phyloP scores from a whole-genome alignment of 2,797 vertebrate genomes.

The Harpagifer antarcticus region DNA sequence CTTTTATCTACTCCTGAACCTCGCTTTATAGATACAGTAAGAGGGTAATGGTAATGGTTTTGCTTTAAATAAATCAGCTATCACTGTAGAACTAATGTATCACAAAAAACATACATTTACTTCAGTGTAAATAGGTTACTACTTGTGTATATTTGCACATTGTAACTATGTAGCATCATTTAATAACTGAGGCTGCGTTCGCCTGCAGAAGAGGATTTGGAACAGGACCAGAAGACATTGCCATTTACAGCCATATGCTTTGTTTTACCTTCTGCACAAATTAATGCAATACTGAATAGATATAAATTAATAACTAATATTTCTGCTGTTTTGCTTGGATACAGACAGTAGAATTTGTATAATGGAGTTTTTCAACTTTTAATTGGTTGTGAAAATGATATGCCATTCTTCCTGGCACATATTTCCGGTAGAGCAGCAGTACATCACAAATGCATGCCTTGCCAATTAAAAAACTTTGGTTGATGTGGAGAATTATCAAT shows the following conservation, averaged over 20 bases:
- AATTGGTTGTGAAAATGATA: slow-evolving; percentile 83
- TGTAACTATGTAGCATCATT: slow-evolving; percentile 24
- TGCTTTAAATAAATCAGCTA: background rate
- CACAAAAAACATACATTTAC: background rate
- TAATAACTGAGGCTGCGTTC: slow-evolving; percentile 21
- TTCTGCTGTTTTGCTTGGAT: slow-evolving; percentile 83
- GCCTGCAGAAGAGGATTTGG: slow-evolving; percentile 64
- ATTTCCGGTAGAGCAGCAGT: slow-evolving; percentile 57
- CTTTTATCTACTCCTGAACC: no score
- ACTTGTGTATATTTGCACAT: slow-evolving; percentile 40
- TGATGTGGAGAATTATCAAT: slow-evolving; percentile 51
- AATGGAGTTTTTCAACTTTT: slow-evolving; percentile 85
- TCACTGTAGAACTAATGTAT: background rate
- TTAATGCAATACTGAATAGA: slow-evolving; percentile 78
- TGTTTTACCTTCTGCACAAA: slow-evolving; percentile 72
- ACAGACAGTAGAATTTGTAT: slow-evolving; percentile 80
- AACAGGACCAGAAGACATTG: slow-evolving; percentile 69
- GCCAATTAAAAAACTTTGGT: slow-evolving; percentile 66
- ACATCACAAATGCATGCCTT: slow-evolving; percentile 45
- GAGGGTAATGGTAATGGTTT: background rate
- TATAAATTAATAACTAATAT: slow-evolving; percentile 87
- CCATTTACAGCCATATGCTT: slow-evolving; percentile 65
- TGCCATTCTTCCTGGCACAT: slow-evolving; percentile 49
- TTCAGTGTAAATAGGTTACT: slow-evolving; percentile 7
- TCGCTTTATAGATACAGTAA: no score